A percentile compares a stretch with the other conserved stretches of the same genome.
These are phyloP conservation scores for Monoplex corrugatus DNA, from an alignment of 2,888 invertebrate genomes.

Conservation along the genomic window DNA sequence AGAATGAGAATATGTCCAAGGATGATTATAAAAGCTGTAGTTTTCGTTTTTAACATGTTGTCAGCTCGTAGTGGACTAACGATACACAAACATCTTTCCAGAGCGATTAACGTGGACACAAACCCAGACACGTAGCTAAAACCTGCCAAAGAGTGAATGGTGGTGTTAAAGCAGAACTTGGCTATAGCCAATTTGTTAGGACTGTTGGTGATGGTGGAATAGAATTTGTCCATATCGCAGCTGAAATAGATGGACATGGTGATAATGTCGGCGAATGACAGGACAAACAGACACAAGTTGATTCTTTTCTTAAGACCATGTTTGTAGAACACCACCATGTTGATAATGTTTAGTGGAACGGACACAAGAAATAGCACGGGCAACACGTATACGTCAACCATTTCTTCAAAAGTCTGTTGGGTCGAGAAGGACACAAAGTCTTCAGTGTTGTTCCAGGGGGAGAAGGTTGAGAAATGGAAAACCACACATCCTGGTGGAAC, in stretches of 20 bases:
- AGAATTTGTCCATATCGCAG: neutral
- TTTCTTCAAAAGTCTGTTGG: neutral
- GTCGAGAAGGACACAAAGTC: neutral
- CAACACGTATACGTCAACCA: conserved; percentile 3
- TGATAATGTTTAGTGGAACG: neutral
- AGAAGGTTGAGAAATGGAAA: neutral
- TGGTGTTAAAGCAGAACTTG: neutral
- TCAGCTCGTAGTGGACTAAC: conserved; percentile 1
- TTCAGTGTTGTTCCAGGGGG: neutral
- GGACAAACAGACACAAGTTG: conserved; percentile 6
- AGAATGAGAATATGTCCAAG: neutral
- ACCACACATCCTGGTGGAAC: neutral
- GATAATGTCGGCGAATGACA: neutral
- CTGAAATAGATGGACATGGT: neutral
- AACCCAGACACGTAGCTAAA: conserved; percentile 26
- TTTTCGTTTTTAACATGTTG: neutral
- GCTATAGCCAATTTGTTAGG: neutral
- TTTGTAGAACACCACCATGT: neutral
- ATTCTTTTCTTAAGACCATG: neutral
- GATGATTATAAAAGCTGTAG: neutral
- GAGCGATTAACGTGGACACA: neutral
- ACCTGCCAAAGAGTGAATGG: neutral
- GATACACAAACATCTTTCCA: conserved; percentile 11
- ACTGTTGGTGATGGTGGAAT: neutral
- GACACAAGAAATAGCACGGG: neutral